A percentile compares a stretch with the other conserved stretches of the same genome.
These are phyloP conservation scores for Craseonycteris thonglongyai DNA, from an alignment of 2,113 vertebrate genomes.

Conservation along the genomic window DNA sequence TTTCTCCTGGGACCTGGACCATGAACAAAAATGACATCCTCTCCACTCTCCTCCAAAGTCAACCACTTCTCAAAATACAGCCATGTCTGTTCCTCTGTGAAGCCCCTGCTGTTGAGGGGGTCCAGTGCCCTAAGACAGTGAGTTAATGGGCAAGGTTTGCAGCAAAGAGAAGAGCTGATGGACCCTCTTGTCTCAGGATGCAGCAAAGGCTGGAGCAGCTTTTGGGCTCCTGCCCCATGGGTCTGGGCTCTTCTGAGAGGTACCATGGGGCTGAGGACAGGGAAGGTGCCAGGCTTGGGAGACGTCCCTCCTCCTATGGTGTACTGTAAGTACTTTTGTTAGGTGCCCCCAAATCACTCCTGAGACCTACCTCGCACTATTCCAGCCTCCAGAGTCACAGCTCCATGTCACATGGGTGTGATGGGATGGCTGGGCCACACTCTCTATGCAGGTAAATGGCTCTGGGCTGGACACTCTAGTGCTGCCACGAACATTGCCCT, in stretches of 20 bases:
- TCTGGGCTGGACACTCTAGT: neutral
- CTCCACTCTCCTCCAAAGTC: neutral
- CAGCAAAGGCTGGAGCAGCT: neutral
- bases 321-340: neutral
- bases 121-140: neutral
- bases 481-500: neutral
- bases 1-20: neutral
- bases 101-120: neutral
- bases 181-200: neutral
- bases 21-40: neutral
- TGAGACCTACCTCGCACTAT: neutral
- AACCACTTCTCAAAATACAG: neutral
- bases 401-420: no score
- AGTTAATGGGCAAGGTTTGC: neutral
- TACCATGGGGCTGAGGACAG: neutral
- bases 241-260: neutral
- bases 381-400: neutral
- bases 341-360: neutral
- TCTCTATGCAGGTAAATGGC: neutral
- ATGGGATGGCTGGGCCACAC: fast-evolving
- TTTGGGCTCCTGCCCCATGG: fast-evolving
- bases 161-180: neutral
- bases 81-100: neutral
- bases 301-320: fast-evolving
- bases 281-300: neutral